Conservation (phyloP, 1,140 invertebrate species). For the Listronotus oregonensis region DNA sequence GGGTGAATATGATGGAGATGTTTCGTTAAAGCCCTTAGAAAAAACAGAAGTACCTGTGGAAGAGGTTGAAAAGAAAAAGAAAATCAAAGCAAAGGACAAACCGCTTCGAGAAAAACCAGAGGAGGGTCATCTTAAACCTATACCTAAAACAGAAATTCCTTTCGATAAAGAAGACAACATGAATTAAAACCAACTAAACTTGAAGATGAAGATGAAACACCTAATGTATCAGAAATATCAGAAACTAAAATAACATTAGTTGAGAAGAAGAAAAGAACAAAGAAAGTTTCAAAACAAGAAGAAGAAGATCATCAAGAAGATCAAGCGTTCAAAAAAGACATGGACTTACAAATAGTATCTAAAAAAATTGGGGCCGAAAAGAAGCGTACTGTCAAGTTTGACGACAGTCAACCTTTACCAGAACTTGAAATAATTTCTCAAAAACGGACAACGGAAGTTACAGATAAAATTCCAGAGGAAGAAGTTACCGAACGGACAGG, state of each 20-base stretch:
- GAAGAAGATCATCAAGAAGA: constrained; percentile 52
- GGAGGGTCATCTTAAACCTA: constrained; percentile 41
- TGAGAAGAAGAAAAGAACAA: constrained; percentile 47
- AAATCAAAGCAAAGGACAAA: constrained; percentile 36
- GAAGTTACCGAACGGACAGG: constrained; percentile 57
- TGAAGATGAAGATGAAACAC: constrained; percentile 49
- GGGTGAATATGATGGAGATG: constrained; percentile 45
- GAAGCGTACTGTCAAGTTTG: constrained; percentile 52
- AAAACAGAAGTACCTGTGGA: constrained; percentile 13
- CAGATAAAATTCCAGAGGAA: constrained; percentile 59
- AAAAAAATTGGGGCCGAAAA: constrained; percentile 58
- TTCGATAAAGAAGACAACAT: constrained; percentile 29
- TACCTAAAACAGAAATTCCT: constrained; percentile 43
- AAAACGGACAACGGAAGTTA: constrained; percentile 53
- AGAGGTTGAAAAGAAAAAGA: constrained; percentile 20
- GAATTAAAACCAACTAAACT: constrained; percentile 51
- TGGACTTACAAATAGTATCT: constrained; percentile 60
- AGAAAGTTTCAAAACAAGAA: constrained; percentile 53
- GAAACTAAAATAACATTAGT: constrained; percentile 54
- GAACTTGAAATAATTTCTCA: constrained; percentile 60
- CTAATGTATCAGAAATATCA: constrained; percentile 47
- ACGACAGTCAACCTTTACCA: constrained; percentile 61
- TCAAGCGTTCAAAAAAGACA: constrained; percentile 57
- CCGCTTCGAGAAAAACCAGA: constrained; percentile 36
- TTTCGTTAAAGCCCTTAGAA: constrained; percentile 43